Base-by-base conservation (phyloP, 2,888 invertebrate genomes). In the Isotomurus palustris region DNA sequence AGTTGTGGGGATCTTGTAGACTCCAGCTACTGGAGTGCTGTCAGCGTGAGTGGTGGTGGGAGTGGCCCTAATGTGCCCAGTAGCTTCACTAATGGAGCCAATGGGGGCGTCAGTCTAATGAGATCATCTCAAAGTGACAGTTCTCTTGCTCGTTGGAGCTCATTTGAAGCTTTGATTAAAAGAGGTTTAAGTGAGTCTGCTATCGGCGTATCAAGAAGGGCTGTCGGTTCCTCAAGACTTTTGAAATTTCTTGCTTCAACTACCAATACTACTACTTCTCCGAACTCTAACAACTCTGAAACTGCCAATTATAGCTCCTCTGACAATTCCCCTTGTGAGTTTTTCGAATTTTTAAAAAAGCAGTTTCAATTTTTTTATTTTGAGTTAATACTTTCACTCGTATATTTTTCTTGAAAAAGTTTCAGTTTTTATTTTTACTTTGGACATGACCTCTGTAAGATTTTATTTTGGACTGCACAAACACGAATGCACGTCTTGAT, bases 111-210 rank as follows among this genome's bases (percentile, higher is more conserved):
- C 25, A 38, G 25, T 17, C 29, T 21, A 5, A 56, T 66, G 24
- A 51, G 70, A 36, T 53, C 65, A 19, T 64, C 67, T 27, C 68
- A 70, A 52, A 67, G 67, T 60, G 70, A 70, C 41, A 63, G 66
- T 49, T 64, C 62, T 6, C 47, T 70, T 8, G 58, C 66, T 14
- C 53, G 62, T n/a, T 68, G 64, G 62, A 64, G 56, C 21, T 68
- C 68, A n/a, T 58, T 70, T 41, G 68, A 70, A 38, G 68, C 67
- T 17, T 41, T 70, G 48, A 67, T 62, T 58, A 57, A 67, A 49
- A 61, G 57, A 32, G 70, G 67, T 27, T 56, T 70, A n/a, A 64
- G 64, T 41, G 68, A 68, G 35, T 62, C 67, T 21, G 65, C 66
- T 41, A 55, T 70, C 17, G 70, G 68, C 21, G 63, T 66, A 12